Evolutionary conservation across 2,113 vertebrate genomes (phyloP).

Genomic region (Nanorana parkeri): DNA sequence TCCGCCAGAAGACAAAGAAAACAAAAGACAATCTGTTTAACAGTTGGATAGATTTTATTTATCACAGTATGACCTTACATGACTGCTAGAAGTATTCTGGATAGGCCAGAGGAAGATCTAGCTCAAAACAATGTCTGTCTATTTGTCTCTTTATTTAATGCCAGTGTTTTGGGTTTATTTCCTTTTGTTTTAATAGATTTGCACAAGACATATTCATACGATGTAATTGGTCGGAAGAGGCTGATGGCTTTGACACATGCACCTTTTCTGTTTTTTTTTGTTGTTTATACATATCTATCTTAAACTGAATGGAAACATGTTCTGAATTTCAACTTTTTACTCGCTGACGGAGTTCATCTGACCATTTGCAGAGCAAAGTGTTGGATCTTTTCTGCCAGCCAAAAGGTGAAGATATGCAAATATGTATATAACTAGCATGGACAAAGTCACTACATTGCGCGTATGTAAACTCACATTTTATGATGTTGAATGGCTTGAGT

Average conservation of each 20-base stretch:
- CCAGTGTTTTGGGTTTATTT: conserved; percentile 58
- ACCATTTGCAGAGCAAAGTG: conserved; percentile 31
- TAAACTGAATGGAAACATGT: conserved; percentile 14
- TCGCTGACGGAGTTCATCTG: conserved; percentile 1
- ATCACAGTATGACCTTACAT: conserved; percentile 37
- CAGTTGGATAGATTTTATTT: conserved; percentile 61
- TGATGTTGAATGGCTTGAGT: conserved; percentile 65
- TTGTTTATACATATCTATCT: conserved; percentile 60
- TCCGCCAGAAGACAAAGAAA: conserved; percentile 60
- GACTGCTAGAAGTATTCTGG: conserved; percentile 69
- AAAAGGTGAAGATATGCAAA: conserved; percentile 75
- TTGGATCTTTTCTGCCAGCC: conserved; percentile 30
- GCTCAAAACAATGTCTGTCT: conserved; percentile 62
- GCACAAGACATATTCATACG: conserved; percentile 59
- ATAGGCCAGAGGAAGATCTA: conserved; percentile 73
- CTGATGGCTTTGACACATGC: conserved; percentile 53
- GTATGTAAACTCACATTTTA: conserved; percentile 65
- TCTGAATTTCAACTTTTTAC: conserved; percentile 42
- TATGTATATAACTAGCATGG: conserved; percentile 73
- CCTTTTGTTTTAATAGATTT: conserved; percentile 62
- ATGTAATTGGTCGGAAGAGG: neutral
- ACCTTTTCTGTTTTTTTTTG: conserved; percentile 60
- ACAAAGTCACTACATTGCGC: conserved; percentile 71
- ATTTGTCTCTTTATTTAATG: conserved; percentile 60
- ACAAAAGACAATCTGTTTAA: conserved; percentile 65